These are phyloP conservation scores for Rhabditophanes sp. DNA, from an alignment of 2,888 invertebrate genomes.

Conservation along the genomic window DNA sequence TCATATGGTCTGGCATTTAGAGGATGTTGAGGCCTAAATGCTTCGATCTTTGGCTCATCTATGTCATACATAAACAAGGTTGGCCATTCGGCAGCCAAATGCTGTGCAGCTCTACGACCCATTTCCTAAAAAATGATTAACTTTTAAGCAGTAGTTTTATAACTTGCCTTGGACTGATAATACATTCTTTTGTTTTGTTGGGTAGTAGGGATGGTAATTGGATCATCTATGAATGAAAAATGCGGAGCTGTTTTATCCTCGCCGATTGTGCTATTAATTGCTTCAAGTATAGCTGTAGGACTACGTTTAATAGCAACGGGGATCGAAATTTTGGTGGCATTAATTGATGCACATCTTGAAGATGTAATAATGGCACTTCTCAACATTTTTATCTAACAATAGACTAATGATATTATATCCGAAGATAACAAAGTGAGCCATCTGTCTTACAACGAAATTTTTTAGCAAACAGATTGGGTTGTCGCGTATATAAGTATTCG, in stretches of 20 bases:
- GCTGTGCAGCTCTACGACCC: conserved; percentile 34
- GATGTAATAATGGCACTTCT: too few relatives aligned
- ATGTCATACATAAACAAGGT: conserved; percentile 40
- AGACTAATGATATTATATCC: too few relatives aligned
- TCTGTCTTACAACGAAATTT: too few relatives aligned
- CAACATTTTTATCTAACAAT: too few relatives aligned
- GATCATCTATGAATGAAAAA: conserved; percentile 80
- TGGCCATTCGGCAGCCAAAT: conserved; percentile 41
- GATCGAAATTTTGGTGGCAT: conserved; percentile 1
- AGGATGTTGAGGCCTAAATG: conserved; percentile 28
- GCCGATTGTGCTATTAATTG: conserved; percentile 61
- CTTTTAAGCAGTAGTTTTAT: background rate
- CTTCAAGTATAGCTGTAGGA: conserved; percentile 64
- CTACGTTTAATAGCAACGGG: conserved; percentile 55
- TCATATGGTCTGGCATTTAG: too few relatives aligned
- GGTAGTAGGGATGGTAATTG: conserved; percentile 46
- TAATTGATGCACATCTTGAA: conserved; percentile 1
- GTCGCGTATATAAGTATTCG: too few relatives aligned
- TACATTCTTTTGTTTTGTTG: conserved; percentile 17
- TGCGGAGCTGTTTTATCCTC: conserved; percentile 68
- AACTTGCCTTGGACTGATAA: conserved; percentile 24
- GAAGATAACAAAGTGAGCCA: too few relatives aligned
- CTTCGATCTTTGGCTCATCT: conserved; percentile 33
- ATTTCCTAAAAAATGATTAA: conserved; percentile 18
- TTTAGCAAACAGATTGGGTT: too few relatives aligned